Evolutionary conservation across 1,140 invertebrate genomes (phyloP).

Genomic region (Pseudobourletiella spinata): DNA sequence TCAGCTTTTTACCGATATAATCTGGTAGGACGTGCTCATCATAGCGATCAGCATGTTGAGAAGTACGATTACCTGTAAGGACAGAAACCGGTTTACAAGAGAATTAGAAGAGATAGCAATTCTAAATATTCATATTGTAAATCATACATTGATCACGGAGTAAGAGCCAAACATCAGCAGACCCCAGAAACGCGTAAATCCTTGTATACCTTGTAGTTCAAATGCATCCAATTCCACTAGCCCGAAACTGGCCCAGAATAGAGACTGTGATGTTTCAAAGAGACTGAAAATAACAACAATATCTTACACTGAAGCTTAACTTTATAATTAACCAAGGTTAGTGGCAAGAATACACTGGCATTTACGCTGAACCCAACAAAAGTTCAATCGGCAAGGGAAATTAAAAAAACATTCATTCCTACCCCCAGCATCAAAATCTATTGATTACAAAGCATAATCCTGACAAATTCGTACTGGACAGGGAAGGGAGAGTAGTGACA

Average conservation of each 20-base stretch:
- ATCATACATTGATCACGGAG: conserved; percentile 66
- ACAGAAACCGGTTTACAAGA: not conserved
- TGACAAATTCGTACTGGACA: too few species aligned
- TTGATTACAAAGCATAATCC: too few species aligned
- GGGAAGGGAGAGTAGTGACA: too few species aligned
- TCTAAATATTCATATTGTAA: too few species aligned
- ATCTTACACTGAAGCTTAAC: not conserved
- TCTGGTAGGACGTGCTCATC: conserved; percentile 93
- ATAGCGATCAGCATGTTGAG: conserved; percentile 92
- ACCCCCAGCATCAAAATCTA: too few species aligned
- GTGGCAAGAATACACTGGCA: too few species aligned
- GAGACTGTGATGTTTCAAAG: conserved; percentile 85
- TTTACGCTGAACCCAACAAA: too few species aligned
- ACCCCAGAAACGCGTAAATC: conserved; percentile 79
- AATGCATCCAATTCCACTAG: conserved; percentile 78
- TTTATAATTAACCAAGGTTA: not conserved
- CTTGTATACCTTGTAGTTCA: conserved; percentile 74
- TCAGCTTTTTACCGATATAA: conserved; percentile 75
- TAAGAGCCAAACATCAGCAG: conserved; percentile 80
- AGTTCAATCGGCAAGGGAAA: too few species aligned
- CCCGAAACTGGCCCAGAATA: conserved; percentile 91
- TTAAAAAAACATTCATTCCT: too few species aligned
- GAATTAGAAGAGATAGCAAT: not conserved
- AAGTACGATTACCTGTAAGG: conserved; percentile 61
- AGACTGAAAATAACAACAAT: conserved; percentile 56